Base-by-base conservation (phyloP, 2,797 vertebrate species). In the Hydrophis major region DNA sequence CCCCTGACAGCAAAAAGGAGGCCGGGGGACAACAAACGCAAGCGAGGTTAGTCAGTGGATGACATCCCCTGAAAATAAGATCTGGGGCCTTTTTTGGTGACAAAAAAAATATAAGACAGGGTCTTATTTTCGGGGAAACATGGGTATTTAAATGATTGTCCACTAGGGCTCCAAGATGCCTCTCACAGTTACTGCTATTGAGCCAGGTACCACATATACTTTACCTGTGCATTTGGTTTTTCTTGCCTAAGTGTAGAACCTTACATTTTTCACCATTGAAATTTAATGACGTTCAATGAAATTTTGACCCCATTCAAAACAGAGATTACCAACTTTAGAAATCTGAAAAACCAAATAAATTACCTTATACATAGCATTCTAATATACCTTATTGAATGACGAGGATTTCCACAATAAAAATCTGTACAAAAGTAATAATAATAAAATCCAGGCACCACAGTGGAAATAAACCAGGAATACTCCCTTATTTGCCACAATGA, bases 21-120 rank as follows among this genome's bases (percentile, higher is more conserved):
- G 11, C 53, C 0, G 53, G 53, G 0, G 11, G 53, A 0, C 32
- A 0, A 55, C 6, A 11, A 0, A 0, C 11, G 11, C 53, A 55
- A 55, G 53, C 2, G 53, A 55, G 53, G 53, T 55, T 55, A 55
- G 53, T 55, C 53, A 55, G 53, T 55, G 53, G 11, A 55, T 55
- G 53, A 13, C 53, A 13, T 55, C 0, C 53, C 53, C 53, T 12
- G 53, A 55, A 55, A 12, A 55, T 55, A 55, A 55, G 53, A 55
- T 2, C 53, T 55, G 53, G 53, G 0, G 2, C 11, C 53, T 13
- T 55, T 55, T 55, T 55, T 12, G 53, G 53, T 55, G 11, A 11
- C 11, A 12, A 55, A 53, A 55, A 55, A 55, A 3, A 47, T 6
- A 55, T 55, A 55, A 55, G 10, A 55, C 11, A 13, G 53, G 53